phyloP scores from a whole-genome alignment of 2,113 vertebrate species.

The Otus sunia region DNA sequence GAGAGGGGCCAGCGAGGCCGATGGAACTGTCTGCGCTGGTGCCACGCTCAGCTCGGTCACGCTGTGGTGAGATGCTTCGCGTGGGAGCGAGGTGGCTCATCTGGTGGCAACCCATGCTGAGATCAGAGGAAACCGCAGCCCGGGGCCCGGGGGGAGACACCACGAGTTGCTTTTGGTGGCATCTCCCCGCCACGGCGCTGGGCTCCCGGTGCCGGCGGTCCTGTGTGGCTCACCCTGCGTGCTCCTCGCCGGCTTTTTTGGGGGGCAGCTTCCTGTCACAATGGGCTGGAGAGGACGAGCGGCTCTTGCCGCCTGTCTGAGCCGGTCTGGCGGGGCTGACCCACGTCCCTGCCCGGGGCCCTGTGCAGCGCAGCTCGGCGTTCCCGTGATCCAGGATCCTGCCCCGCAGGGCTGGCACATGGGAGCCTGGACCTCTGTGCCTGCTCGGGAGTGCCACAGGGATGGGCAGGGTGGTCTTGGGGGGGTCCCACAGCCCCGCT shows the following conservation, averaged over 20 bases:
- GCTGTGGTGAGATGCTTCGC: fast-evolving
- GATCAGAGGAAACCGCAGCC: slow-evolving; percentile 53
- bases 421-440: not conserved
- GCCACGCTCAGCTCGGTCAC: fast-evolving
- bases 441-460: not conserved
- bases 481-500: fast-evolving
- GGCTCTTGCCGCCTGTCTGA: not conserved
- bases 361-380: fast-evolving
- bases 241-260: fast-evolving
- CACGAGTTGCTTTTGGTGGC: not conserved
- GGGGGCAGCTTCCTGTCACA: not conserved
- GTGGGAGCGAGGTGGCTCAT: not conserved
- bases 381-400: not conserved
- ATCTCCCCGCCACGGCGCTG: not conserved
- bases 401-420: fast-evolving
- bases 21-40: not conserved
- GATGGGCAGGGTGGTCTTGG: not conserved
- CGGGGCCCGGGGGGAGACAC: not conserved
- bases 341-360: not conserved
- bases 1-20: not conserved
- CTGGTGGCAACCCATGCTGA: slow-evolving; percentile 6
- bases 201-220: not conserved
- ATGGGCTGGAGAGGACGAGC: not conserved
- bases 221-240: not conserved
- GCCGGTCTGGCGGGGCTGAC: not conserved